Conservation (phyloP, 2,888 invertebrate species). For the Xestia sexstrigata region DNA sequence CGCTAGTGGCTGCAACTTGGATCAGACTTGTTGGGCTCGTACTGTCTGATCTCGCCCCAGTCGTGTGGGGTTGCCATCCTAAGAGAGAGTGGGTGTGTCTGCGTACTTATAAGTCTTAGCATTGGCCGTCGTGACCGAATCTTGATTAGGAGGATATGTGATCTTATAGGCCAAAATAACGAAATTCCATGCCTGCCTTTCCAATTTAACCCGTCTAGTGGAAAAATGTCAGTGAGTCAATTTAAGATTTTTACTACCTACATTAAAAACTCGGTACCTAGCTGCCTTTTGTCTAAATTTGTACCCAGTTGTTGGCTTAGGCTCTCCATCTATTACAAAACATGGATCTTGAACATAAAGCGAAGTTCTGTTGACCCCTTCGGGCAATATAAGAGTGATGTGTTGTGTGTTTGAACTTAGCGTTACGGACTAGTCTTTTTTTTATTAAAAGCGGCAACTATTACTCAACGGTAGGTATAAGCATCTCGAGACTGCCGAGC, state of each 20-base stretch:
- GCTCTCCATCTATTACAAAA: background rate
- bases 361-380: background rate
- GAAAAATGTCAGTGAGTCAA: background rate
- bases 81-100: no score
- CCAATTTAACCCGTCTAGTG: background rate
- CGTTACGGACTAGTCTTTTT: background rate
- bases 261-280: background rate
- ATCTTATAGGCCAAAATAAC: no score
- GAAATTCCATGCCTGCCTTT: background rate
- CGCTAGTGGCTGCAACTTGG: no score
- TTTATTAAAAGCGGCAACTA: background rate
- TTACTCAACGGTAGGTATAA: background rate
- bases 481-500: background rate
- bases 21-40: no score
- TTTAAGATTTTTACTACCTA: no score
- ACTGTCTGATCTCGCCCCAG: no score
- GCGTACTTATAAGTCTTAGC: no score
- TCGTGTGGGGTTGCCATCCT: no score
- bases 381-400: background rate
- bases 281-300: background rate
- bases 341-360: background rate
- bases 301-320: background rate
- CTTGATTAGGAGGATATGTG: background rate
- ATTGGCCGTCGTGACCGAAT: background rate
- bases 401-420: background rate